These are phyloP conservation scores for Pseudachorutes palmiensis DNA, from an alignment of 1,140 invertebrate species.

Conservation along the genomic window DNA sequence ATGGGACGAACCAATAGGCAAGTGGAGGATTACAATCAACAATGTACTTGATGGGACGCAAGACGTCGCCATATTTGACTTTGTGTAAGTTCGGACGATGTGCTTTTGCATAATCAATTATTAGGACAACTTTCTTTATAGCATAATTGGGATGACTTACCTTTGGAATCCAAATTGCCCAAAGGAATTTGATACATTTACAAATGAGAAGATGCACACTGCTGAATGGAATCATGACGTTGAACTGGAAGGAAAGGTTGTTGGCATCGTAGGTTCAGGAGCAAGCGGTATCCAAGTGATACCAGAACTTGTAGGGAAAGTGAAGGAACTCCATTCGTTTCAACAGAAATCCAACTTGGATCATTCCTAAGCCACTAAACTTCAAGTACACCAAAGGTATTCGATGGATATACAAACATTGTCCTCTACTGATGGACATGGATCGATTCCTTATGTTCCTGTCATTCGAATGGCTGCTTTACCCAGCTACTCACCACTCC, in stretches of 20 bases:
- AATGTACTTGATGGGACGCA: neutral
- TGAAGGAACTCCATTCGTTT: conserved; percentile 11
- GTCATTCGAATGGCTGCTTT: neutral
- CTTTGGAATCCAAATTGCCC: conserved; percentile 11
- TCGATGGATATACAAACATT: neutral
- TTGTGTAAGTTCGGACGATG: too few relatives aligned
- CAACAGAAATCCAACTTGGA: neutral
- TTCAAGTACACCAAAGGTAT: neutral
- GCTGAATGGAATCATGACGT: conserved; percentile 14
- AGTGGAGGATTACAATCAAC: neutral
- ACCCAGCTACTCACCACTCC: neutral
- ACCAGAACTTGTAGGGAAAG: neutral
- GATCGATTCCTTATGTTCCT: neutral
- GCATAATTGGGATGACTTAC: neutral
- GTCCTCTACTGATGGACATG: neutral
- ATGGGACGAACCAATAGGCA: neutral
- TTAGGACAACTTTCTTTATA: neutral
- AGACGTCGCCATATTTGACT: conserved; percentile 2
- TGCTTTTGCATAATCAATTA: neutral
- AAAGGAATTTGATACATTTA: conserved; percentile 11
- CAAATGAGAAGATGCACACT: conserved; percentile 11
- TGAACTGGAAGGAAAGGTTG: conserved; percentile 16
- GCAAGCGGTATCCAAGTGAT: conserved; percentile 5
- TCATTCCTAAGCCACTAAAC: neutral
- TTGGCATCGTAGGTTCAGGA: conserved; percentile 19